Percentiles rank a stretch among this genome's conserved stretches.
phyloP scores from a whole-genome alignment of 2,113 vertebrate genomes.

The Podarcis raffonei region DNA sequence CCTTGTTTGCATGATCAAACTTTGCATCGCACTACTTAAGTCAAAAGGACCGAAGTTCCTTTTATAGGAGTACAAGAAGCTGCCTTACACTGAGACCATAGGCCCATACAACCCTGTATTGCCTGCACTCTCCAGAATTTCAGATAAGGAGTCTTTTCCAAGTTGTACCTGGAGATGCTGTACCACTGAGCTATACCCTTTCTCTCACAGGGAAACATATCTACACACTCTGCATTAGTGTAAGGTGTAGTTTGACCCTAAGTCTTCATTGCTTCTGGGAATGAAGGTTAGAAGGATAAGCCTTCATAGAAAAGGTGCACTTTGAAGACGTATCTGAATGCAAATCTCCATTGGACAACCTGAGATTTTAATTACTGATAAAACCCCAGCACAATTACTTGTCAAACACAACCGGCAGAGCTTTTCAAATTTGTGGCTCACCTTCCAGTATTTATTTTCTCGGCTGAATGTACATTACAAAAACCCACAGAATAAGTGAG shows the following conservation, averaged over 20 bases:
- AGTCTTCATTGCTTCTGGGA: background rate
- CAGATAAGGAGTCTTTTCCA: too few species aligned
- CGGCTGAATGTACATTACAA: background rate
- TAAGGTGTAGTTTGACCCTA: background rate
- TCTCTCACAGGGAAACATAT: too few species aligned
- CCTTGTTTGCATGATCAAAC: accelerated
- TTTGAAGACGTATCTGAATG: background rate
- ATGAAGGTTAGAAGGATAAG: background rate
- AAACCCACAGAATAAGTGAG: background rate
- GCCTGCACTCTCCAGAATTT: too few species aligned
- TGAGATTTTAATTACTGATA: background rate
- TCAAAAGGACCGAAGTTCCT: background rate
- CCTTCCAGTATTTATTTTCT: background rate
- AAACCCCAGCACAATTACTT: background rate
- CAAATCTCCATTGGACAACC: background rate
- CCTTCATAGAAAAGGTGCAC: background rate
- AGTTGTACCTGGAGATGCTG: too few species aligned
- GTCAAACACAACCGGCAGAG: background rate
- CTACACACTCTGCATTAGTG: background rate
- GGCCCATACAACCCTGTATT: too few species aligned
- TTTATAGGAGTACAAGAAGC: too few species aligned
- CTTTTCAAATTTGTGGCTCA: background rate
- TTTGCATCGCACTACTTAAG: accelerated
- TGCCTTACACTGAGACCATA: too few species aligned
- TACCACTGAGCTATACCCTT: too few species aligned